phyloP scores from a whole-genome alignment of 2,113 vertebrate species.

The Pogonocichla stellata region DNA sequence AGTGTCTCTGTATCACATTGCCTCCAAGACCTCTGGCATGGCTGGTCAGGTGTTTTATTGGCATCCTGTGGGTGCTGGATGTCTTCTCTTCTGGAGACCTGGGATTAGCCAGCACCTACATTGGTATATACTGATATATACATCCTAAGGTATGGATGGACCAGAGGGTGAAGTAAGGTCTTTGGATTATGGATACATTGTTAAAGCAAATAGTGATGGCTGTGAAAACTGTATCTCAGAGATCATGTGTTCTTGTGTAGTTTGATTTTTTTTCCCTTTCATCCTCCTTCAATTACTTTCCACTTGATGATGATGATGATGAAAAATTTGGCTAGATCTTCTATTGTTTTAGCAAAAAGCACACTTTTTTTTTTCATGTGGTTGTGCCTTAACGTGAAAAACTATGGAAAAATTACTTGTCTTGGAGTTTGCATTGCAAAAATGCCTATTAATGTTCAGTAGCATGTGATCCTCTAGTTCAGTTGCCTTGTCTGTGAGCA shows the following conservation, averaged over 20 bases:
- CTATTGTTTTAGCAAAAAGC: not conserved
- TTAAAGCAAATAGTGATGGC: not conserved
- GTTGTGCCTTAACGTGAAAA: not conserved
- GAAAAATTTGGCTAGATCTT: not conserved
- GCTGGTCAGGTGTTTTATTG: not conserved
- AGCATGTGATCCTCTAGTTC: accelerated
- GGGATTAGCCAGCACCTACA: not conserved
- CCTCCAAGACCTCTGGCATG: not conserved
- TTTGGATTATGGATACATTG: not conserved
- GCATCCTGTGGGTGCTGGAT: not conserved
- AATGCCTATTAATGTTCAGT: not conserved
- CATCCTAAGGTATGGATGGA: not conserved
- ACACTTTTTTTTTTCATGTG: not conserved
- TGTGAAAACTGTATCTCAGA: not conserved
- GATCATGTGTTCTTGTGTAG: not conserved
- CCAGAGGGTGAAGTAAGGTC: not conserved
- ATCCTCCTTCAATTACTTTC: not conserved
- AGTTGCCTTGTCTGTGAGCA: not conserved
- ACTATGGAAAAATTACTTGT: not conserved
- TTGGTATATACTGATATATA: too few relatives aligned
- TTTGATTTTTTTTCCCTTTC: not conserved
- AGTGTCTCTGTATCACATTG: not conserved
- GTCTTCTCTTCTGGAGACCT: not conserved
- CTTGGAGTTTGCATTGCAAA: not conserved
- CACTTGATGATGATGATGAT: not conserved